These are phyloP conservation scores for Blennius ocellaris DNA, from an alignment of 2,113 vertebrate genomes.

Conservation along the genomic window DNA sequence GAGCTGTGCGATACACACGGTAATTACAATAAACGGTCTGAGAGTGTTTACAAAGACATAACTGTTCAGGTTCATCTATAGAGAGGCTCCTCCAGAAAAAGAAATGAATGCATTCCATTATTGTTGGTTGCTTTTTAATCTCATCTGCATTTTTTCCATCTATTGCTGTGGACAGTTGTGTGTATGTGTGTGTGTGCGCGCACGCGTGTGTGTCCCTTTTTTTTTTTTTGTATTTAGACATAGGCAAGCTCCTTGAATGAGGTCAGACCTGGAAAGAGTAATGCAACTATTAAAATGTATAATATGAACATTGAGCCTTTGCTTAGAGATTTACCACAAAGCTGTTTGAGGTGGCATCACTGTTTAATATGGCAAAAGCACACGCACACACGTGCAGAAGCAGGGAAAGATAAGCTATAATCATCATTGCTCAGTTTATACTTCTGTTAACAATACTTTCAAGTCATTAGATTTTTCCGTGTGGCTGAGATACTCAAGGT, in stretches of 20 bases:
- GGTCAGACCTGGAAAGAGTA: conserved; percentile 40
- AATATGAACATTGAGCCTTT: conserved; percentile 4
- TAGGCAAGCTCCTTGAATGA: conserved; percentile 33
- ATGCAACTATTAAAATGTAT: conserved; percentile 35
- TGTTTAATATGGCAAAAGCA: conserved; percentile 37
- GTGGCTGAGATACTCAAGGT: conserved; percentile 17
- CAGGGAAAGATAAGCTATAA: conserved; percentile 7
- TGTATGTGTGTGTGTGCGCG: no score
- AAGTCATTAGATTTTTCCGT: conserved; percentile 35
- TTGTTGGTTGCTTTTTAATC: no score
- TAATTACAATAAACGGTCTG: conserved; percentile 2
- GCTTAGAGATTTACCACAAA: conserved; percentile 26
- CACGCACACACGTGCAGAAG: conserved; percentile 11
- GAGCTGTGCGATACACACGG: not conserved
- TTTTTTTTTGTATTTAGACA: conserved; percentile 1
- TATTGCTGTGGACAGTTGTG: not conserved
- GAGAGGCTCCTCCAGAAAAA: not conserved
- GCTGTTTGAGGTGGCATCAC: conserved; percentile 12
- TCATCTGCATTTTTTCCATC: not conserved
- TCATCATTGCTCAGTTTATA: no score
- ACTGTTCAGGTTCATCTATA: not conserved
- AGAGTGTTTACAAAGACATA: not conserved
- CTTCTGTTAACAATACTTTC: no score
- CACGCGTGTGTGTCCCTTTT: no score
- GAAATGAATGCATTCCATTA: not conserved